Conservation (phyloP, 92 coral and sea anemone species). For the Micromussa lordhowensis region DNA sequence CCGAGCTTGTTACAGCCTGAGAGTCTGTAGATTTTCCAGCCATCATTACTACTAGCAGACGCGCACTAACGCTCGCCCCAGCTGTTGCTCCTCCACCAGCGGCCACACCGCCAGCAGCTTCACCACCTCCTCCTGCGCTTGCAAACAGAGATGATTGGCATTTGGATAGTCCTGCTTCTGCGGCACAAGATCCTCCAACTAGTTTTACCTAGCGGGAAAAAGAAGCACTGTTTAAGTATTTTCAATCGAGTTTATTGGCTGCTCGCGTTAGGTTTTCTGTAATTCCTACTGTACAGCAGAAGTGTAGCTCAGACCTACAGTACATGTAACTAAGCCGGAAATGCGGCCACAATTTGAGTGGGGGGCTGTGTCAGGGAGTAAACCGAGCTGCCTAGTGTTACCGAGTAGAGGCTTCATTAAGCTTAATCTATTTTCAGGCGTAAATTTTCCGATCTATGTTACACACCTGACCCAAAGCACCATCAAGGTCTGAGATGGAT, state of each 20-base stretch:
- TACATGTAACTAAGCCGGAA: too few species aligned
- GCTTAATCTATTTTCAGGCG: background rate
- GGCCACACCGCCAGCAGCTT: slow-evolving; percentile 47
- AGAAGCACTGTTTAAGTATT: too few species aligned
- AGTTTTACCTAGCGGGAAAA: slow-evolving; percentile 43
- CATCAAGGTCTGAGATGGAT: slow-evolving; percentile 61
- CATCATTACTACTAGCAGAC: slow-evolving; percentile 76
- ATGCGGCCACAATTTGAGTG: too few species aligned
- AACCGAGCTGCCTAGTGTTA: too few species aligned
- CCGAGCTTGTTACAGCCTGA: slow-evolving; percentile 44
- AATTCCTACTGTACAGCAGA: too few species aligned
- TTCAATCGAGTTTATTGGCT: too few species aligned
- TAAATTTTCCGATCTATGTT: background rate
- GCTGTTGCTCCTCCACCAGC: slow-evolving; percentile 73
- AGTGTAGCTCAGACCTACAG: too few species aligned
- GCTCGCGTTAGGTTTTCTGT: too few species aligned
- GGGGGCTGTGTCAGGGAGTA: too few species aligned
- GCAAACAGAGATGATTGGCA: slow-evolving; percentile 73
- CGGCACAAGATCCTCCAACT: slow-evolving; percentile 76
- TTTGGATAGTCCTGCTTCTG: slow-evolving; percentile 71
- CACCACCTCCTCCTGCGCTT: slow-evolving; percentile 62
- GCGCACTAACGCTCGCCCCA: slow-evolving; percentile 57
- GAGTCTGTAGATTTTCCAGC: slow-evolving; percentile 77
- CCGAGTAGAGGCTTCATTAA: background rate
- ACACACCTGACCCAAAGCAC: slow-evolving; percentile 54